These are phyloP conservation scores for Limnephilus rhombicus DNA, from an alignment of 2,888 invertebrate species.

Conservation along the genomic window DNA sequence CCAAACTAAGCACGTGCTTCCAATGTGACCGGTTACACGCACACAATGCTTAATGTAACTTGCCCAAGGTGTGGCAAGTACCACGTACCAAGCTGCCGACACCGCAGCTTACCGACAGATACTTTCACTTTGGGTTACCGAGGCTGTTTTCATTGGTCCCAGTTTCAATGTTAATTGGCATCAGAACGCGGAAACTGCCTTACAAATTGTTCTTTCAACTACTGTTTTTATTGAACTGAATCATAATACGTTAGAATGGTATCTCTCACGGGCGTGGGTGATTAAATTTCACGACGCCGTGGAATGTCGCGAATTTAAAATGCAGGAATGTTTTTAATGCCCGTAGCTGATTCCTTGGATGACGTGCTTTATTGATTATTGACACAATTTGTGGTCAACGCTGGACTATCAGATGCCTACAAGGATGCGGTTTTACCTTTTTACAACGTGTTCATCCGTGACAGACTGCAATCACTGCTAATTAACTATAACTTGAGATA, in stretches of 20 bases:
- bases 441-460: background rate
- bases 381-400: background rate
- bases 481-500: background rate
- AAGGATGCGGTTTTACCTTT: background rate
- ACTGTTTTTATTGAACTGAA: slow-evolving; percentile 5
- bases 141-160: slow-evolving; percentile 18
- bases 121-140: slow-evolving; percentile 27
- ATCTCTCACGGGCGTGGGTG: background rate
- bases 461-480: background rate
- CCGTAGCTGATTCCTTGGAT: background rate
- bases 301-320: slow-evolving; percentile 21
- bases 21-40: slow-evolving; percentile 31
- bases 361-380: background rate
- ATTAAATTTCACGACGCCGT: slow-evolving; percentile 13
- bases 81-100: background rate
- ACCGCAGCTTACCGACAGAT: background rate
- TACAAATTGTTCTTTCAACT: slow-evolving; percentile 23
- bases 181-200: slow-evolving; percentile 12
- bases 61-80: slow-evolving; percentile 24
- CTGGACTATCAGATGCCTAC: background rate
- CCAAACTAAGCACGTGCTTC: background rate
- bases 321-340: background rate
- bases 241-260: background rate
- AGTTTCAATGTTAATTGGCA: slow-evolving; percentile 42
- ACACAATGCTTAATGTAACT: background rate